Evolutionary conservation across 2,113 vertebrate genomes (phyloP).

Genomic region (Ochotona princeps): DNA sequence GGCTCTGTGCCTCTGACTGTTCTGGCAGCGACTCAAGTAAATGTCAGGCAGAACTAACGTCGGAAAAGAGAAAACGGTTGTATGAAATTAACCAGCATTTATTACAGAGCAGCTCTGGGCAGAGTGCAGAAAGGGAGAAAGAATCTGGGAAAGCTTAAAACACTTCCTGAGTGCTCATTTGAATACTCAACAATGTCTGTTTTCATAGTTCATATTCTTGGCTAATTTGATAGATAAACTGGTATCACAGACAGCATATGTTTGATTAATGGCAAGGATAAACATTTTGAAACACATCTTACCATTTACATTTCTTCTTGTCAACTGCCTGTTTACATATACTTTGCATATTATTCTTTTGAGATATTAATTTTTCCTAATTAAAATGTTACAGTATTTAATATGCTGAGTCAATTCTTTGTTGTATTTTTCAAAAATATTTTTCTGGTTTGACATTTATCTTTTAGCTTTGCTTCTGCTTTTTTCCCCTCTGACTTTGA

Average conservation of each 20-base stretch:
- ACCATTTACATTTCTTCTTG: not conserved
- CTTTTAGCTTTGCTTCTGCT: constrained; percentile 37
- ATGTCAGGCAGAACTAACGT: constrained; percentile 21
- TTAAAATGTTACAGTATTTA: constrained; percentile 12
- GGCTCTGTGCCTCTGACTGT: not conserved
- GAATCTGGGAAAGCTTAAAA: constrained; percentile 9
- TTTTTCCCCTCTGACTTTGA: constrained; percentile 38
- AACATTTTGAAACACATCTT: constrained; percentile 21
- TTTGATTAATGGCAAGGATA: constrained; percentile 3
- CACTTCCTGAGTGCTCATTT: not conserved
- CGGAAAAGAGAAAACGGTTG: constrained; percentile 16
- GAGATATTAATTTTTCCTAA: not conserved
- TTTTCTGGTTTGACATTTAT: constrained; percentile 41
- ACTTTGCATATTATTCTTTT: constrained; percentile 39
- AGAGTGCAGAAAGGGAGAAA: not conserved
- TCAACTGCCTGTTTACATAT: not conserved
- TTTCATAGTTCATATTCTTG: constrained; percentile 4
- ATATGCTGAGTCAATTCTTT: constrained; percentile 18
- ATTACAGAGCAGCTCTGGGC: not conserved
- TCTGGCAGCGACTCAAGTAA: constrained; percentile 54
- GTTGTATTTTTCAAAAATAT: constrained; percentile 25
- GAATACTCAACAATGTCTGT: constrained; percentile 38
- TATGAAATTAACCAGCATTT: not conserved
- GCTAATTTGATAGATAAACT: constrained; percentile 11
- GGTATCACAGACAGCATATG: not conserved